Base-by-base conservation (phyloP, 2,888 invertebrate genomes). In the Apodemia duryi region DNA sequence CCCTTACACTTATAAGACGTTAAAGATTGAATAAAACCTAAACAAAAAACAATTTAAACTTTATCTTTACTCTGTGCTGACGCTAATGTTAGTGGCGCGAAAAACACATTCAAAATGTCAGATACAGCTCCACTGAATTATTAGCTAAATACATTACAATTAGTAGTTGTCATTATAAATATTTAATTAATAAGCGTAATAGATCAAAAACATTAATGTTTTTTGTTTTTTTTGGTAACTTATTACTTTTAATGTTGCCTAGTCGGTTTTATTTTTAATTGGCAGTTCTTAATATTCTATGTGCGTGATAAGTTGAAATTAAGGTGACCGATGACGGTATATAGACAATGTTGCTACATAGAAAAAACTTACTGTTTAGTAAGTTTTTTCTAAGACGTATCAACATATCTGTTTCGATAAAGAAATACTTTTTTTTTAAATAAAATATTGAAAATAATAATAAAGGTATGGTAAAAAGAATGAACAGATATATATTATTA, bases 141-240 rank as follows among this genome's bases (percentile, higher is more conserved):
- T 85, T 86, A 81, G 85, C 84, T 88, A 85, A 88, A 83, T 60
- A 60, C 65, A 61, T 61, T 86, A 88, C 82, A 85, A 81, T 85
- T 84, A 83, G 81, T 71, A 69, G 68, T 72, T 72, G 72, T 69
- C 71, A 74, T 70, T 69, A 70, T 78, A 82, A 82, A 83, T 85
- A 86, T 86, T 84, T 88, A 87, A 87, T 90, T 91, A 91, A 91
- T 91, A 91, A 91, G 91, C 91, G 91, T 91, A 91, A 87, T 91
- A 91, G 91, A 91, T 90, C 86, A 89, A 90, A 84, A 88, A 89
- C 88, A 87, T 87, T 85, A 78, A 85, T 82, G 85, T 86, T 86
- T 88, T 86, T 88, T 86, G 85, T 80, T 80, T 75, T 73, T 70
- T 70, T 77, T 78, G 63, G 63, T 67, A 66, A 65, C 67, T 68